phyloP scores from a whole-genome alignment of 2,797 vertebrate genomes.

The Staurois parvus region DNA sequence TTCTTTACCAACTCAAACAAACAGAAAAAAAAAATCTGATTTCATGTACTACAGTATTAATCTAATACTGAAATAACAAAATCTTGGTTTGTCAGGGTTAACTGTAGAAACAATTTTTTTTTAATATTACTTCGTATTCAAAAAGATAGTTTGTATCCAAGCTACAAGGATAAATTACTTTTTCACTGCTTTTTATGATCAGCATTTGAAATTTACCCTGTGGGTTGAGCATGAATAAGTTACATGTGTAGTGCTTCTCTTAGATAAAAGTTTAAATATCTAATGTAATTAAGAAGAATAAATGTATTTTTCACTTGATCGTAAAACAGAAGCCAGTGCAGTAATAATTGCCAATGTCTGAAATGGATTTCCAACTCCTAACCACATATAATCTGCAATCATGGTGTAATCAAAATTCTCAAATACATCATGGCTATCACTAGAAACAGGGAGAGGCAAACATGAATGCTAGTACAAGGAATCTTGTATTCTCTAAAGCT shows the following conservation, averaged over 20 bases:
- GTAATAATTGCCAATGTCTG: conserved; percentile 38
- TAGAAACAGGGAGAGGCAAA: conserved; percentile 29
- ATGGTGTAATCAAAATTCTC: conserved; percentile 35
- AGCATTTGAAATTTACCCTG: conserved; percentile 40
- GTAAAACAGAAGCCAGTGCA: conserved; percentile 7
- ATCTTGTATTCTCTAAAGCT: conserved; percentile 24
- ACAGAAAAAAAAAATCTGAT: no score
- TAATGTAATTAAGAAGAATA: conserved; percentile 45
- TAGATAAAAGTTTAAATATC: conserved; percentile 37
- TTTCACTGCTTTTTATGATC: not conserved
- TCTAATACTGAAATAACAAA: no score
- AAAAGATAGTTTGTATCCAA: not conserved
- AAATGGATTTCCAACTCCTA: conserved; percentile 33
- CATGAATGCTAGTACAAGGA: conserved; percentile 37
- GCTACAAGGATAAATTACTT: conserved; percentile 6
- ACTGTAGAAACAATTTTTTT: not conserved
- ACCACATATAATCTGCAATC: conserved; percentile 35
- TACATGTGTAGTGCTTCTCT: conserved; percentile 32
- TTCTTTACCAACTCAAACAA: no score
- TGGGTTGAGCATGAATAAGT: conserved; percentile 35
- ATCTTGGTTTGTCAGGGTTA: not conserved
- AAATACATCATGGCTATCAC: conserved; percentile 41
- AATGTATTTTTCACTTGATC: conserved; percentile 17
- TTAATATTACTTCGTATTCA: not conserved
- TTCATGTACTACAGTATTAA: no score